Conservation (phyloP, 2,113 vertebrate genomes). For the Hemichromis elongatus region DNA sequence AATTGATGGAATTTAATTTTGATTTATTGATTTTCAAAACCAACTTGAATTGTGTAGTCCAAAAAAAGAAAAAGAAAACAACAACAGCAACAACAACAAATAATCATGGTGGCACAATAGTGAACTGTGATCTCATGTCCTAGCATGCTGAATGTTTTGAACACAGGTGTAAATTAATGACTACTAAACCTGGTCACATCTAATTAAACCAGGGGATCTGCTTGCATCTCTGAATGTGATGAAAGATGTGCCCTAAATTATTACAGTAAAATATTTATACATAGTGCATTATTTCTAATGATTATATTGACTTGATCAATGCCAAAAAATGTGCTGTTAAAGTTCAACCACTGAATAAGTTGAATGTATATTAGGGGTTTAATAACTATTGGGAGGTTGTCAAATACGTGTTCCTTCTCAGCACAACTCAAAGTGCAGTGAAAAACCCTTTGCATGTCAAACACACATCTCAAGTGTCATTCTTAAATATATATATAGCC, state of each 20-base stretch:
- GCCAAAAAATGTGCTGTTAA: not conserved
- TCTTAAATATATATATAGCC: constrained; percentile 43
- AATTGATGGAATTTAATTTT: not conserved
- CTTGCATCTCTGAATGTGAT: not conserved
- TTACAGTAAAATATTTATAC: not conserved
- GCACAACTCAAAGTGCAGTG: constrained; percentile 34
- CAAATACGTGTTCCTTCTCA: not conserved
- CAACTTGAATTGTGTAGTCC: not conserved
- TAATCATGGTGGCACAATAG: not conserved
- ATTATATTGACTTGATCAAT: not conserved
- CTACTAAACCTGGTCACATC: not conserved
- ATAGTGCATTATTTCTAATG: not conserved
- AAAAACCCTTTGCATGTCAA: constrained; percentile 21
- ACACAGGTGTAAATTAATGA: not conserved
- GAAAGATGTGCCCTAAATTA: not conserved
- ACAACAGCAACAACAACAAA: no score
- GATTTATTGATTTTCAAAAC: not conserved
- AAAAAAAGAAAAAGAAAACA: not conserved
- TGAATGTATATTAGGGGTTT: not conserved
- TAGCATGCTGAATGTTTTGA: not conserved
- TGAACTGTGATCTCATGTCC: not conserved
- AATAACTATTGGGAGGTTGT: not conserved
- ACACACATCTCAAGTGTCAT: constrained; percentile 53
- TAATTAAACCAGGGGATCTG: not conserved
- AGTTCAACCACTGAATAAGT: not conserved